phyloP scores from a whole-genome alignment of 2,888 invertebrate genomes.

The Cephus pulcher region DNA sequence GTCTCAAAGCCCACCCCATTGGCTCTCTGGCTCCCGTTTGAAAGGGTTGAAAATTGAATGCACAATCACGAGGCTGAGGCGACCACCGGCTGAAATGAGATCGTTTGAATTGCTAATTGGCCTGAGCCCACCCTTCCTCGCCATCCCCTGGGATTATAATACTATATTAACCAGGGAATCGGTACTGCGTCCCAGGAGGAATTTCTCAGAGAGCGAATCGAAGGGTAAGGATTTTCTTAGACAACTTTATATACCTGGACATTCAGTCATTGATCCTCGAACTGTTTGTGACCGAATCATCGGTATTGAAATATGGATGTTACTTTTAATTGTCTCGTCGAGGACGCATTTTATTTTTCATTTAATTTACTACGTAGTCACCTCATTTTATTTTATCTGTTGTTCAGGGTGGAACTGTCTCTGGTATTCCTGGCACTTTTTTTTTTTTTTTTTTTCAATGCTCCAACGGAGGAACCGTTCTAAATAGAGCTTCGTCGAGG shows the following conservation, averaged over 20 bases:
- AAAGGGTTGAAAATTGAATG: constrained; percentile 32
- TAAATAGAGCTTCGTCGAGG: constrained; percentile 23
- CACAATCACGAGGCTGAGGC: constrained; percentile 14
- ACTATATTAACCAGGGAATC: not conserved
- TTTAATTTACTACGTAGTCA: not conserved
- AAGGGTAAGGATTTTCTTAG: not conserved
- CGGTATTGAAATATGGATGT: not conserved
- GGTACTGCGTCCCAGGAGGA: not conserved
- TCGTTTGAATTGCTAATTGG: constrained; percentile 35
- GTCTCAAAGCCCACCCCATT: not conserved
- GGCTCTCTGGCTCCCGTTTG: not conserved
- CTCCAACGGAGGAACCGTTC: constrained; percentile 13
- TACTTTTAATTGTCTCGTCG: not conserved
- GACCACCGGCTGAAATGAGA: constrained; percentile 15
- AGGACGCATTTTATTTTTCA: constrained; percentile 8
- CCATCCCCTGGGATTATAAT: not conserved
- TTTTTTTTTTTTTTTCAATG: constrained; percentile 6
- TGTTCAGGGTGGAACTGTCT: not conserved
- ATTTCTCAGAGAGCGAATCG: not conserved
- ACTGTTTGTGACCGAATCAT: not conserved
- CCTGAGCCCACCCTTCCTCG: not conserved
- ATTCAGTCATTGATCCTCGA: not conserved
- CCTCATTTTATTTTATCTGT: constrained; percentile 19
- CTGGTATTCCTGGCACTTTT: constrained; percentile 8
- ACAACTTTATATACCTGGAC: not conserved